Base-by-base conservation (phyloP, 2,888 invertebrate species). In the Nomada flava region DNA sequence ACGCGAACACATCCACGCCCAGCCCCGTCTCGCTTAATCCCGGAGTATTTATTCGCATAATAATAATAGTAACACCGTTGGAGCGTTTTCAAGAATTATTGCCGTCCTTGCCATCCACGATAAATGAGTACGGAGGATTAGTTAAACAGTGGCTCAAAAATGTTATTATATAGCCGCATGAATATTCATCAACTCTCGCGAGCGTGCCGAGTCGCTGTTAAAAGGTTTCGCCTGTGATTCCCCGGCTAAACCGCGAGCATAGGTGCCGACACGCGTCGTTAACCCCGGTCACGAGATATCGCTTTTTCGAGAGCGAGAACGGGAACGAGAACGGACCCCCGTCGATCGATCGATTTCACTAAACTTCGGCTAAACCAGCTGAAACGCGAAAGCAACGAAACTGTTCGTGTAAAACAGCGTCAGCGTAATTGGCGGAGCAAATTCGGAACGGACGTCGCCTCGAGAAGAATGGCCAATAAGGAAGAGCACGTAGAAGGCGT, bases 81-180 rank as follows among this genome's bases (percentile, higher is more conserved):
- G 91, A 90, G 91, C 93, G 92, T 93, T 93, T 92, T 92, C 92
- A 92, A 93, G 93, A 93, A 93, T 93, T 93, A 93, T 93, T 86
- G 92, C 93, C 91, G 93, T 92, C 92, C 93, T 93, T 93, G 93
- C 92, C 91, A 88, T 88, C 89, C 89, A 93, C 93, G 93, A 93
- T 93, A 93, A 93, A 93, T 92, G 93, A 93, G 93, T 93, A 90
- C 93, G 89, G 91, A 92, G 93, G 93, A 93, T 93, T 93, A 93
- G 93, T 93, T 93, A 93, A 93, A 93, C 93, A 93, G 93, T 93
- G 92, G 93, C 93, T 93, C 93, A 93, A 93, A 93, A 93, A 93
- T 93, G 93, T 93, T 93, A 93, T 93, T 93, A 93, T 93, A 93
- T 93, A 92, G 93, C 91, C 76, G 89, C 92, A 93, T 93, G 93